These are phyloP conservation scores for Cydia pomonella DNA, from an alignment of 1,140 invertebrate species.

Conservation along the genomic window DNA sequence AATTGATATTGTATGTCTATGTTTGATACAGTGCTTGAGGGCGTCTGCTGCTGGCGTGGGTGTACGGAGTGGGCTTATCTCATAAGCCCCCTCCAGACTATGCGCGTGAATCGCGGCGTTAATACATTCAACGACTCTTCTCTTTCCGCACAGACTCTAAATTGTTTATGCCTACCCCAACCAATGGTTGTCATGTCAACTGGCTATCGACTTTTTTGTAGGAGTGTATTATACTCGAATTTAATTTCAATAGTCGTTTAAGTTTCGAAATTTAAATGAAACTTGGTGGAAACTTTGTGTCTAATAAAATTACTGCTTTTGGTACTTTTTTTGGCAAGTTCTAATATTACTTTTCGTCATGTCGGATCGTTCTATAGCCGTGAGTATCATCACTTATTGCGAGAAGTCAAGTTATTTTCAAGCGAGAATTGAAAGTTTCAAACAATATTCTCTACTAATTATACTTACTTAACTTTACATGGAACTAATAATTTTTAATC, in stretches of 20 bases:
- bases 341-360: conserved; percentile 44
- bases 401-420: conserved; percentile 33
- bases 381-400: conserved; percentile 47
- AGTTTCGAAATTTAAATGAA: conserved; percentile 35
- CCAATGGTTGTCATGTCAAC: conserved; percentile 61
- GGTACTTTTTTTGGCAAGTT: not conserved
- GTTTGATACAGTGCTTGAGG: no score
- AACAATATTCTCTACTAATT: conserved; percentile 22
- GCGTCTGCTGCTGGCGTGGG: no score
- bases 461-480: not conserved
- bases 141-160: no score
- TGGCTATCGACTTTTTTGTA: conserved; percentile 47
- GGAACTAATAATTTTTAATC: not conserved
- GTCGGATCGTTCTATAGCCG: conserved; percentile 65
- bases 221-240: conserved; percentile 39
- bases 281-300: conserved; percentile 21
- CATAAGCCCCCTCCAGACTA: no score
- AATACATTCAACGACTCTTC: no score
- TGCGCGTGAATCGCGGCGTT: no score
- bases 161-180: conserved; percentile 51
- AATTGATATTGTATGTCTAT: no score
- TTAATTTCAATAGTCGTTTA: conserved; percentile 34
- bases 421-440: conserved; percentile 48
- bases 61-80: no score
- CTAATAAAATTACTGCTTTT: not conserved